A percentile compares a stretch with the other conserved stretches of the same genome.
phyloP scores from a whole-genome alignment of 2,797 vertebrate genomes.

The Syncerus caffer region DNA sequence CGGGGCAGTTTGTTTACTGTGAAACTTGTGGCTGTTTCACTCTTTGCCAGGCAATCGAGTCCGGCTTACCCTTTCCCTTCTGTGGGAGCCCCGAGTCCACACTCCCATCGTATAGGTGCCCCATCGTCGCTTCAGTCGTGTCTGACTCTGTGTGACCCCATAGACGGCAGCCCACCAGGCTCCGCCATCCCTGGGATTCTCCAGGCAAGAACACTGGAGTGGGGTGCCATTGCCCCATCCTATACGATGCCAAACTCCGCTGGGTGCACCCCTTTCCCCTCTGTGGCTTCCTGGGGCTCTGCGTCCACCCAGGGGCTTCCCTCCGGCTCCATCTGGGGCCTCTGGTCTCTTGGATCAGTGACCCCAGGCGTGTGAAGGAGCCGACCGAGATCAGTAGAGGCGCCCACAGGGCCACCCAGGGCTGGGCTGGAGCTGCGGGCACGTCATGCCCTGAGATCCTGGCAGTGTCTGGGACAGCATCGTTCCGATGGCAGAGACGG shows the following conservation, averaged over 20 bases:
- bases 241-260: not conserved
- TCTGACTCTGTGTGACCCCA: too few species aligned
- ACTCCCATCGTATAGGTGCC: not conserved
- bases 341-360: not conserved
- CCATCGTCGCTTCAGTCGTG: not conserved
- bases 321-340: not conserved
- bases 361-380: too few species aligned
- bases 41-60: rapidly evolving
- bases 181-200: too few species aligned
- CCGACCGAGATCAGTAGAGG: rapidly evolving
- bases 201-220: too few species aligned
- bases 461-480: rapidly evolving
- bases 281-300: not conserved
- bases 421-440: rapidly evolving
- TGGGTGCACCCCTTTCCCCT: not conserved
- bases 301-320: not conserved
- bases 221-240: not conserved
- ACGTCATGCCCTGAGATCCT: rapidly evolving
- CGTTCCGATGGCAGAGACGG: rapidly evolving
- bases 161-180: too few species aligned
- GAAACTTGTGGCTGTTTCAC: rapidly evolving
- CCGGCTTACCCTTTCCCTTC: not conserved
- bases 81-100: rapidly evolving
- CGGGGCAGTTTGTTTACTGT: rapidly evolving
- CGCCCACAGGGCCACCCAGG: not conserved